Base-by-base conservation (phyloP, 1,140 invertebrate species). In the Ptiloglossa arizonensis region DNA sequence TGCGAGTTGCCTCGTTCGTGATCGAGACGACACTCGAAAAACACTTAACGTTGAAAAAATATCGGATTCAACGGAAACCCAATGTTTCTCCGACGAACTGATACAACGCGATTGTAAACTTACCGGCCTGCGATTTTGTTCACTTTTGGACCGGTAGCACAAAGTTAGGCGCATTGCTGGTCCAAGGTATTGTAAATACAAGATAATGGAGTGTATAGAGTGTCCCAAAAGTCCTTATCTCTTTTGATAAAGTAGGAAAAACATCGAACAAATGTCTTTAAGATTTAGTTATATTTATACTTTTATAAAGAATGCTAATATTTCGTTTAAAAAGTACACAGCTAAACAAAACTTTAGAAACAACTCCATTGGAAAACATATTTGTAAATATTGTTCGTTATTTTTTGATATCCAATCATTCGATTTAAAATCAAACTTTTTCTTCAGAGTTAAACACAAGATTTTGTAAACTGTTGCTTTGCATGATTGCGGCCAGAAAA, bases 101-200 rank as follows among this genome's bases (percentile, higher is more conserved):
- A 64, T 22, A 11, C 38, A 66, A 59, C n/a, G 3, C 17, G 66
- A 70, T 68, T 63, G 19, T 60, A 32, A 75, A 69, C 35, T 48
- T 66, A 64, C 44, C 66, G 74, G 67, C 67, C 59, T 69, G 79
- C 73, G 60, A 63, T 70, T 77, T 70, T 80, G 22, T 67, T 50
- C 38, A 52, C 62, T 50, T 54, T 46, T 56, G 52, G 71, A 67
- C 35, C 62, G 46, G 17, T 17, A 62, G 24, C 35, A 44, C 27
- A 57, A 57, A 32, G 19, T 50, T 44, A 13, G 3, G 19, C 3
- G 17, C 4, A 79, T 41, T 48, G 67, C 62, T 63, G 76, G 46
- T 74, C 64, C 56, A 35, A 59, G 66, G 9, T 38, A 73, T 52
- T 85, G 83, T 85, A 85, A 56, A 83, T 83, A 80, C 22, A 79